Conservation (phyloP, 2,888 invertebrate genomes). For the Luffia ferchaultella region DNA sequence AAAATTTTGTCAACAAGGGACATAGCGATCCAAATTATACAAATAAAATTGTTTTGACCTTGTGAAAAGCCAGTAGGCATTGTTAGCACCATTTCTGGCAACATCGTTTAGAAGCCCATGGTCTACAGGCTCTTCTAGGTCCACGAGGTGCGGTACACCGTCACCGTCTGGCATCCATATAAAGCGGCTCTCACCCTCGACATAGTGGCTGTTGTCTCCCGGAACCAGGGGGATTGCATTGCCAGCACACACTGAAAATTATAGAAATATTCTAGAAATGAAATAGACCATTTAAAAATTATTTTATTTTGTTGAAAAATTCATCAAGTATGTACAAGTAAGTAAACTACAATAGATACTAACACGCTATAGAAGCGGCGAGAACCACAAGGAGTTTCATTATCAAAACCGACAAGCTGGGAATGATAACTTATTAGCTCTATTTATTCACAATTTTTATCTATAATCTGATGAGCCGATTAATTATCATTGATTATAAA, state of each 20-base stretch:
- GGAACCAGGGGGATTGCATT: constrained; percentile 29
- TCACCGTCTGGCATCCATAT: constrained; percentile 53
- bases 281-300: neutral
- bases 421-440: neutral
- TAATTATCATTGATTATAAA: no score
- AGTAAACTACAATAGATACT: neutral
- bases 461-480: neutral
- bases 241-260: constrained; percentile 31
- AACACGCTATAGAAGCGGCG: neutral
- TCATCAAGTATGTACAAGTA: neutral
- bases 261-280: neutral
- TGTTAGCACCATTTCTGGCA: constrained; percentile 37
- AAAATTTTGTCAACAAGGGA: no score
- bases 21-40: no score
- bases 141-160: constrained; percentile 36
- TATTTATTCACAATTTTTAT: no score
- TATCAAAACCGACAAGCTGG: neutral
- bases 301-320: neutral
- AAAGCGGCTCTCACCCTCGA: constrained; percentile 46
- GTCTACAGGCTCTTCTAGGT: constrained; percentile 30
- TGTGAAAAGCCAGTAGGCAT: constrained; percentile 20
- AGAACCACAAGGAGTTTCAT: neutral
- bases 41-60: no score
- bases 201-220: constrained; percentile 48
- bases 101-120: constrained; percentile 12